phyloP scores from a whole-genome alignment of 1,140 invertebrate species.

The Heliconius melpomene region DNA sequence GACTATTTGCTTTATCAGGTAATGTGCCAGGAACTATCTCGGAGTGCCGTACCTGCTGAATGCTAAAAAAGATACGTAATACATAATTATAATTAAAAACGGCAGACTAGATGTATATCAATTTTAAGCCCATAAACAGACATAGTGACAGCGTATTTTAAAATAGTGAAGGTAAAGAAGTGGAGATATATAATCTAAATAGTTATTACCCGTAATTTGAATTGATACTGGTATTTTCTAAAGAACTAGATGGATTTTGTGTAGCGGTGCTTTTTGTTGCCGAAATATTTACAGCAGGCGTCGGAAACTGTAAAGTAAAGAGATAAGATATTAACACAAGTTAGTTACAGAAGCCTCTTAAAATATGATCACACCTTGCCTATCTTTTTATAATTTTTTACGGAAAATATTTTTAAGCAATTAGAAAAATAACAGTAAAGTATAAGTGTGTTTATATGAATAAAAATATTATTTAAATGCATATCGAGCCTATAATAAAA shows the following conservation, averaged over 20 bases:
- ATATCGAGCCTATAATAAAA: background rate
- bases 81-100: background rate
- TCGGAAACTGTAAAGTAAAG: slow-evolving; percentile 55
- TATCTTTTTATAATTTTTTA: no score
- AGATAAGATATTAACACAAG: no score
- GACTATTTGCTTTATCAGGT: slow-evolving; percentile 47
- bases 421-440: no score
- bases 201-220: slow-evolving; percentile 6
- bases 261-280: slow-evolving; percentile 18
- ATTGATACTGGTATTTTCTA: background rate
- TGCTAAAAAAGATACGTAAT: background rate
- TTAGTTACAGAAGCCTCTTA: no score
- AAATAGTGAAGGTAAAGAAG: background rate
- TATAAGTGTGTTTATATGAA: background rate
- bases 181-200: background rate
- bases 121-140: background rate
- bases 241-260: slow-evolving; percentile 10
- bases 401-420: no score
- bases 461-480: background rate
- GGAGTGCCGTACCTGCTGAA: background rate
- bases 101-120: no score
- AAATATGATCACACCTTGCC: no score
- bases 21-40: slow-evolving; percentile 49
- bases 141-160: background rate
- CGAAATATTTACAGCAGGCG: slow-evolving; percentile 48